phyloP scores from a whole-genome alignment of 1,140 invertebrate genomes.

The Chrysomallon squamiferum region DNA sequence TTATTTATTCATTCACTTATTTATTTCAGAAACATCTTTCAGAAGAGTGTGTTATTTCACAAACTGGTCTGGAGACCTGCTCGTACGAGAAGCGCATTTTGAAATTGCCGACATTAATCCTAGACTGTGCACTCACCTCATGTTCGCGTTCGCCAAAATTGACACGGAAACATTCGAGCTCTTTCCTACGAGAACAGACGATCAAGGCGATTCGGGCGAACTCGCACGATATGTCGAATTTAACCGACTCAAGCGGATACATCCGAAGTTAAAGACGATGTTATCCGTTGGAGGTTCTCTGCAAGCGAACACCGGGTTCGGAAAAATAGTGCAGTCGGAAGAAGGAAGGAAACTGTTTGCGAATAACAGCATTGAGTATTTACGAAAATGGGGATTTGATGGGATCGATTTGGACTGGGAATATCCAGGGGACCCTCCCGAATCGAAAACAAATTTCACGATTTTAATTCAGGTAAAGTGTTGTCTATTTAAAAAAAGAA shows the following conservation, averaged over 20 bases:
- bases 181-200: slow-evolving; percentile 10
- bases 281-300: slow-evolving; percentile 29
- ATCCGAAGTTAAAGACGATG: slow-evolving; percentile 21
- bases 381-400: slow-evolving; percentile 32
- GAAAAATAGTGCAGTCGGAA: slow-evolving; percentile 1
- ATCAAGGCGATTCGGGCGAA: slow-evolving; percentile 10
- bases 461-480: slow-evolving; percentile 16
- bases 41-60: slow-evolving; percentile 39
- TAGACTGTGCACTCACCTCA: slow-evolving; percentile 78
- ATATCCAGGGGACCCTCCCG: slow-evolving; percentile 24
- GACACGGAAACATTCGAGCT: slow-evolving; percentile 59
- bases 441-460: slow-evolving; percentile 18
- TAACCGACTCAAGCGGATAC: slow-evolving; percentile 22
- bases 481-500: no score
- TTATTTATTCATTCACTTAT: no score
- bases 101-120: slow-evolving; percentile 70
- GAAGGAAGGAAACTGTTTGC: slow-evolving; percentile 12
- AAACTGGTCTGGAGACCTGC: slow-evolving; percentile 36
- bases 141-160: slow-evolving; percentile 78
- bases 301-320: slow-evolving; percentile 20
- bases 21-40: slow-evolving; percentile 12
- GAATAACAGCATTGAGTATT: slow-evolving; percentile 13
- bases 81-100: slow-evolving; percentile 26
- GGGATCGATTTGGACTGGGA: slow-evolving; percentile 42
- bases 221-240: slow-evolving; percentile 19